Evolutionary conservation across 2,797 vertebrate species (phyloP).

Genomic region (Champsocephalus gunnari): DNA sequence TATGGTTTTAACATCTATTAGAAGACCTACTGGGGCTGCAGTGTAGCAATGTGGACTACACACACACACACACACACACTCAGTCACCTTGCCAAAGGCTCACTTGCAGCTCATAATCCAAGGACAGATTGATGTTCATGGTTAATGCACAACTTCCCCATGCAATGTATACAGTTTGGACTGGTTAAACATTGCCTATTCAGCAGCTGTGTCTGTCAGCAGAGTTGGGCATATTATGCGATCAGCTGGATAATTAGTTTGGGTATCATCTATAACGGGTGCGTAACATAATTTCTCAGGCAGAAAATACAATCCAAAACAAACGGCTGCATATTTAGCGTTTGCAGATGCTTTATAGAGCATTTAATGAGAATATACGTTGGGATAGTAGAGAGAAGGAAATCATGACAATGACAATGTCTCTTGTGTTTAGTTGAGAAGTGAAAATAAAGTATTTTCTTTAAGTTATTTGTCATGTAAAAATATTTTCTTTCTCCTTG

Average conservation of each 20-base stretch:
- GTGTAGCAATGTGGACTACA: neutral
- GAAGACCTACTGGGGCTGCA: conserved; percentile 16
- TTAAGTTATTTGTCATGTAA: neutral
- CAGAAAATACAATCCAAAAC: conserved; percentile 2
- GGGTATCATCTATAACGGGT: neutral
- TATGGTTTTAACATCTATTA: conserved; percentile 13
- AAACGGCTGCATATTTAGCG: conserved; percentile 12
- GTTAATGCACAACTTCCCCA: neutral
- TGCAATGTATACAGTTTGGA: neutral
- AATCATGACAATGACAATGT: neutral
- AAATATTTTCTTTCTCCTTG: neutral
- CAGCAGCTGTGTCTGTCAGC: conserved; percentile 11
- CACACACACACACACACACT: neutral
- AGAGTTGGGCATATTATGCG: neutral
- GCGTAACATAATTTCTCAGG: conserved; percentile 9
- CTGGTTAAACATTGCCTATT: neutral
- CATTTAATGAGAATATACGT: neutral
- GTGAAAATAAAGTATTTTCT: neutral
- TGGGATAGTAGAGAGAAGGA: neutral
- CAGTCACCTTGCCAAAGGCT: conserved; percentile 1
- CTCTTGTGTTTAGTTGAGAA: neutral
- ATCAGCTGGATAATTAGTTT: conserved; percentile 12
- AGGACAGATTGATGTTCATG: neutral
- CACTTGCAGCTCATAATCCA: neutral
- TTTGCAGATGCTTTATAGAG: neutral